phyloP scores from a whole-genome alignment of 2,797 vertebrate genomes.

The Erpetoichthys calabaricus region DNA sequence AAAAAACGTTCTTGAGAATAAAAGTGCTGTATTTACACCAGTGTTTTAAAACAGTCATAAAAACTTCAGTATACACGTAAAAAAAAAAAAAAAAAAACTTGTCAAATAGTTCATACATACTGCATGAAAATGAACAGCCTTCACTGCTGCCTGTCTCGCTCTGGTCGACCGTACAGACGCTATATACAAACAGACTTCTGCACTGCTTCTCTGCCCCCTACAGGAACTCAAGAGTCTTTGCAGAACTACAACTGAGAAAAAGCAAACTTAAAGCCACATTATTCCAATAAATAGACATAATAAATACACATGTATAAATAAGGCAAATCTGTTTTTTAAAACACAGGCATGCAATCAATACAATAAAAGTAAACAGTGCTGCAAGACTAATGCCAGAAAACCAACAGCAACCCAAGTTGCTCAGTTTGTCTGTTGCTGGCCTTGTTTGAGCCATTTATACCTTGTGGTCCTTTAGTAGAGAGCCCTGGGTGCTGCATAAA shows the following conservation, averaged over 20 bases:
- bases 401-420: too few species aligned
- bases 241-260: slow-evolving; percentile 15
- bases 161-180: slow-evolving; percentile 19
- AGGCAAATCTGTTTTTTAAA: slow-evolving; percentile 26
- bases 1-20: slow-evolving; percentile 23
- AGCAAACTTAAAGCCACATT: slow-evolving; percentile 25
- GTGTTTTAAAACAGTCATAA: slow-evolving; percentile 46
- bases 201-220: slow-evolving; percentile 6
- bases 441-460: too few species aligned
- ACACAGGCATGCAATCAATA: slow-evolving; percentile 49
- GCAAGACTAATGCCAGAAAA: too few species aligned
- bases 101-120: slow-evolving; percentile 4
- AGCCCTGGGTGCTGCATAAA: too few species aligned
- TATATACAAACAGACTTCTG: slow-evolving; percentile 25
- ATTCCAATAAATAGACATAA: slow-evolving; percentile 39
- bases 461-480: too few species aligned
- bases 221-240: slow-evolving; percentile 15
- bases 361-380: slow-evolving; percentile 45
- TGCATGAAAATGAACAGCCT: slow-evolving; percentile 37
- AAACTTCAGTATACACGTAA: slow-evolving; percentile 43
- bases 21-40: slow-evolving; percentile 42
- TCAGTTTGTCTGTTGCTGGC: too few species aligned
- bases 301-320: slow-evolving; percentile 42
- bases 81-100: not conserved
- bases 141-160: slow-evolving; percentile 14